A percentile compares a stretch with the other conserved stretches of the same genome.
phyloP scores from a whole-genome alignment of 2,113 vertebrate species.

The Sinocyclocheilus grahami region DNA sequence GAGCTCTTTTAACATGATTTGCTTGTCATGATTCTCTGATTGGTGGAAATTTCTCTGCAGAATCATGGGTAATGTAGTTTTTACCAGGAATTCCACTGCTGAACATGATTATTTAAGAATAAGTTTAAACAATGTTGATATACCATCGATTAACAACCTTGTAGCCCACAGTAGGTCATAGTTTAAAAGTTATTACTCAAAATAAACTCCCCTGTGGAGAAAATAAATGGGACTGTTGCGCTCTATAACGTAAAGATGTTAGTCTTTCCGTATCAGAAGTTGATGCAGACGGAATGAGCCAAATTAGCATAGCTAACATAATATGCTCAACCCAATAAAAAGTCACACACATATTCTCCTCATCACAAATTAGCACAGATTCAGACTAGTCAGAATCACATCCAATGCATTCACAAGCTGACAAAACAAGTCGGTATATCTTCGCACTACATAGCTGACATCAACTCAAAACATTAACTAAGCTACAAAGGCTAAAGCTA shows the following conservation, averaged over 20 bases:
- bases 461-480: not conserved
- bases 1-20: not conserved
- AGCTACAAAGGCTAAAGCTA: not conserved
- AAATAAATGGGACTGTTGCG: constrained; percentile 1
- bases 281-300: not conserved
- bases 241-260: not conserved
- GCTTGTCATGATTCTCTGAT: not conserved
- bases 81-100: not conserved
- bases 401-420: not conserved
- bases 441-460: not conserved
- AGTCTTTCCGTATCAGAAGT: not conserved
- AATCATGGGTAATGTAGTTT: not conserved
- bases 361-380: not conserved
- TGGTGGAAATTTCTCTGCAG: not conserved
- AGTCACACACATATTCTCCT: not conserved
- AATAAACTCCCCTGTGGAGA: not conserved
- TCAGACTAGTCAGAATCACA: not conserved
- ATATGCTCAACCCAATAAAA: not conserved
- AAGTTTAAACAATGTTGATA: not conserved
- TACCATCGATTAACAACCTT: not conserved
- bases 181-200: not conserved
- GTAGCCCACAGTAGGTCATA: not conserved
- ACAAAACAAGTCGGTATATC: not conserved
- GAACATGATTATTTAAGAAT: not conserved
- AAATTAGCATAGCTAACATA: not conserved